Percentiles rank a stretch among this genome's conserved stretches.
Conservation (phyloP, 2,797 vertebrate species). For the Tangara arthus region DNA sequence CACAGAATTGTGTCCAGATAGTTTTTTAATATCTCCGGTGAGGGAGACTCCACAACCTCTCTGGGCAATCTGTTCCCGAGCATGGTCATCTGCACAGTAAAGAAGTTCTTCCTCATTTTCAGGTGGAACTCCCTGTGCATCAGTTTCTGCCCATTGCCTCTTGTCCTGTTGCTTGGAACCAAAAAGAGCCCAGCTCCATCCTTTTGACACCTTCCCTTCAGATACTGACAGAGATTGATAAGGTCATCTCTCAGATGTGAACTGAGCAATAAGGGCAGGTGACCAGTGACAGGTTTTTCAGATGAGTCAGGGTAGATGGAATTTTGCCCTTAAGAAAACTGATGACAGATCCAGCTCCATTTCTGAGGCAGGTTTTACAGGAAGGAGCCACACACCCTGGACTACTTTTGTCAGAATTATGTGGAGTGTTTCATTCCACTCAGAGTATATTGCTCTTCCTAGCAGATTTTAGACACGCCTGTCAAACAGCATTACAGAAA, state of each 20-base stretch:
- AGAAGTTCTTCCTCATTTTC: background rate
- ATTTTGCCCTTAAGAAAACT: background rate
- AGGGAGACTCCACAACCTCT: background rate
- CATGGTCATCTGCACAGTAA: background rate
- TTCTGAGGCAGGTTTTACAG: background rate
- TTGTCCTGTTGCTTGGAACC: background rate
- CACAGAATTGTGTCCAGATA: background rate
- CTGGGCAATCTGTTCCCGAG: background rate
- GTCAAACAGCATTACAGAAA: conserved; percentile 34
- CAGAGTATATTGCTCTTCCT: background rate
- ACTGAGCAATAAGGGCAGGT: background rate
- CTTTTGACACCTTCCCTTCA: background rate
- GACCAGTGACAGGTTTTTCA: background rate
- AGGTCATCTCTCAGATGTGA: background rate
- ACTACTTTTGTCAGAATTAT: background rate
- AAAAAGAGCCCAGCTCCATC: background rate
- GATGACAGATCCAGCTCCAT: background rate
- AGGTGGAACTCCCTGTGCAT: too few species aligned
- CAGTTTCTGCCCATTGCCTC: background rate
- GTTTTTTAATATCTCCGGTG: background rate
- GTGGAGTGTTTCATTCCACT: background rate
- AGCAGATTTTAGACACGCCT: background rate
- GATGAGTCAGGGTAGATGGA: background rate
- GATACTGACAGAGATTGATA: background rate
- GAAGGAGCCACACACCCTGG: background rate